Base-by-base conservation (phyloP, 2,113 vertebrate species). In the Pagrus major region DNA sequence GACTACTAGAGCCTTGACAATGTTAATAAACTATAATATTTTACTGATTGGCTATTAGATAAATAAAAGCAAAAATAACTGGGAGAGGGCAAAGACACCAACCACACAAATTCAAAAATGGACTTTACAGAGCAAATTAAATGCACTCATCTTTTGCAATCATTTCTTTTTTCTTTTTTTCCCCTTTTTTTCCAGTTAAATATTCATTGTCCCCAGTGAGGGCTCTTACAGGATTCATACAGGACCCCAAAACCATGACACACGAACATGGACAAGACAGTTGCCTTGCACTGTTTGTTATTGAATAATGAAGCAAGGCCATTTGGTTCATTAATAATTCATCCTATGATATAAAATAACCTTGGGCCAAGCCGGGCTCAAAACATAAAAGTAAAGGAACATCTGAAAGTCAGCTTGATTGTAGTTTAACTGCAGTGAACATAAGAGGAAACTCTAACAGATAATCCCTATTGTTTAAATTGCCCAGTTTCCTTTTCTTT, bases 241-340 rank as follows among this genome's bases (percentile, higher is more conserved):
- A 46, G 20, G 6, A 51, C 25, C 18, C 23, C 55, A 8, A 75
- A 80, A 66, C 55, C 71, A 41, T 1, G 5, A 25, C 64, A 47
- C 55, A 75, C 54, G 65, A 63, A 59, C 72, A 29, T 60, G 15
- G 54, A 66, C 56, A 46, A 67, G 59, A 71, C 80, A 33, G 37
- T 63, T 49, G 55, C 63, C 66, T 66, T 35, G 16, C 58, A 31
- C 59, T 5, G n/a, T 77, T 66, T 75, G 69, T 78, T 80, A 51
- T 16, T 88, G 77, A 86, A 88, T 81, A 86, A 88, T 86, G 74
- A 88, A 76, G 72, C 31, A 21, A 81, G 71, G 80, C 80, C 76
- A 66, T 88, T 84, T 80, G 61, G 69, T 80, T 78, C 7, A 66
- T 90, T 67, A 71, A 82, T 88, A 84, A 63, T 86, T 88, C 55